Conservation (phyloP, 2,888 invertebrate species). For the Acanthosepion pharaonis region DNA sequence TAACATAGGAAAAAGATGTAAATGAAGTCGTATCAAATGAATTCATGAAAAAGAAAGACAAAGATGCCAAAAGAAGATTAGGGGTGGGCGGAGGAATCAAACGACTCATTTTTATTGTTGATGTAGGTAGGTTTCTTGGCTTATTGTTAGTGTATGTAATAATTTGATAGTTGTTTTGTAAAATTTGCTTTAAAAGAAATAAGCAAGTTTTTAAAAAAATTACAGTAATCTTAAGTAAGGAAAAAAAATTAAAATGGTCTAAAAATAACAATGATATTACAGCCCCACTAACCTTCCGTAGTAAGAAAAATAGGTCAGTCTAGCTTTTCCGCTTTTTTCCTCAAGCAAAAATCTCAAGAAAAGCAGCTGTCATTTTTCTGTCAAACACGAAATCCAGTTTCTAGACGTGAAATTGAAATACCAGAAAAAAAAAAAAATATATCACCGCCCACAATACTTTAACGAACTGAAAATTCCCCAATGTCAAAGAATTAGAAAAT, state of each 20-base stretch:
- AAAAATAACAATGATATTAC: not conserved
- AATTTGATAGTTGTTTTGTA: no score
- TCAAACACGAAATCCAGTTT: not conserved
- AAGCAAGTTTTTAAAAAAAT: not conserved
- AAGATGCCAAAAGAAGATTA: no score
- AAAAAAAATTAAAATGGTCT: not conserved
- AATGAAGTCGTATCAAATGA: no score
- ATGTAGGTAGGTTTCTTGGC: no score
- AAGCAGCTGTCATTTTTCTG: not conserved
- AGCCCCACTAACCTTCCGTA: constrained; percentile 4
- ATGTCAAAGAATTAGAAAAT: no score
- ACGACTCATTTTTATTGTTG: no score
- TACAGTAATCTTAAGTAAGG: not conserved
- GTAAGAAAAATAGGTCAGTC: constrained; percentile 25
- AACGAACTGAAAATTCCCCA: not conserved
- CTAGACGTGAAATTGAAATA: not conserved
- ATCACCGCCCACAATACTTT: not conserved
- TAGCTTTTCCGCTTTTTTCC: not conserved
- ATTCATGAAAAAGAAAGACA: no score
- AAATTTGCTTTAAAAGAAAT: not conserved
- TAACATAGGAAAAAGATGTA: no score
- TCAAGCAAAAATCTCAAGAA: not conserved
- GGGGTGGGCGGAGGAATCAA: no score
- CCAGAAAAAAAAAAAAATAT: not conserved
- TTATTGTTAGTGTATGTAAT: no score